phyloP scores from a whole-genome alignment of 2,797 vertebrate species.

The Psittacula echo region DNA sequence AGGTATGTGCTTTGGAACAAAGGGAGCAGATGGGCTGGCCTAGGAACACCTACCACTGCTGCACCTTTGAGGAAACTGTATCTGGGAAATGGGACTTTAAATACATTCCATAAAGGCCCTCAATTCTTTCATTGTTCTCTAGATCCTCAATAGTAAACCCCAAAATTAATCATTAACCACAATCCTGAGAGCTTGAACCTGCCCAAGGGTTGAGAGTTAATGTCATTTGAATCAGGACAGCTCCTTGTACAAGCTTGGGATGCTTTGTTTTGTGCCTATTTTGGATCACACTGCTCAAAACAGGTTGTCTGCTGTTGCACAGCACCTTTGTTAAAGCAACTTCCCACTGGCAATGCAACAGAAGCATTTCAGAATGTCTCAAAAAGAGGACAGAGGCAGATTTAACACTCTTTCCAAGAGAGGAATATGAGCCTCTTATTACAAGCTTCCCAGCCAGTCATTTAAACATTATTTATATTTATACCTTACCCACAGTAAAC shows the following conservation, averaged over 20 bases:
- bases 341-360: background rate
- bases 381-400: background rate
- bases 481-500: constrained; percentile 9
- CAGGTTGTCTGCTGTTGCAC: rapidly evolving
- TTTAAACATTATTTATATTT: constrained; percentile 21
- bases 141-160: background rate
- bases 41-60: background rate
- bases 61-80: background rate
- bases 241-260: background rate
- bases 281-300: background rate
- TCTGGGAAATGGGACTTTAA: background rate
- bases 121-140: background rate
- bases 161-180: background rate
- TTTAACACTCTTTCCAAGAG: background rate
- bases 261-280: background rate
- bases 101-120: background rate
- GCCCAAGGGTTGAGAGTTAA: background rate
- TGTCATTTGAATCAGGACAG: background rate
- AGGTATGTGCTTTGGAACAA: constrained; percentile 14
- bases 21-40: background rate
- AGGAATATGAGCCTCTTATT: background rate
- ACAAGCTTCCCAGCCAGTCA: background rate
- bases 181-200: background rate
- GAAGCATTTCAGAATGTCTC: background rate
- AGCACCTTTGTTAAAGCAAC: background rate